Percentiles rank a stretch among this genome's conserved stretches.
Conservation (phyloP, 2,888 invertebrate species). For the Ophion slaviceki region DNA sequence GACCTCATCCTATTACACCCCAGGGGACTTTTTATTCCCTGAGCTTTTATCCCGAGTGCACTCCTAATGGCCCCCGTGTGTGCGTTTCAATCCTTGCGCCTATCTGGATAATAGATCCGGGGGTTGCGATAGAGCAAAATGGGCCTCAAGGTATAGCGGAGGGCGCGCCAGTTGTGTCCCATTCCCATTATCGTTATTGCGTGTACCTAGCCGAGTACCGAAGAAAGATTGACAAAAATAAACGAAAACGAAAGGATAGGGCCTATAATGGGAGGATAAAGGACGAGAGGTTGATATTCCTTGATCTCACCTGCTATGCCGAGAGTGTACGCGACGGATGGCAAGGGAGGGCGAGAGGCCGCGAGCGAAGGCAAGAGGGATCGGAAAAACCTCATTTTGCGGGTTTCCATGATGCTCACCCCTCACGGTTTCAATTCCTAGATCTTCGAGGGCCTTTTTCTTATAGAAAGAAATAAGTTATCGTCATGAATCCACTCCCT, state of each 20-base stretch:
- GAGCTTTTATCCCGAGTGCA: slow-evolving; percentile 3
- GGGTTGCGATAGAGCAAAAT: not conserved
- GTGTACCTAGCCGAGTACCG: too few species aligned
- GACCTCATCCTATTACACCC: slow-evolving; percentile 21
- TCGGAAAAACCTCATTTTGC: not conserved
- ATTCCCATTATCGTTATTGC: not conserved
- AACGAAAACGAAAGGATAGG: too few species aligned
- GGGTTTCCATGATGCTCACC: too few species aligned
- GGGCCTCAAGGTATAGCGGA: not conserved
- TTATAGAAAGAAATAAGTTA: not conserved
- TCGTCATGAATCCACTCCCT: not conserved
- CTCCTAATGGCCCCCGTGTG: not conserved
- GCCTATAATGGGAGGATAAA: too few species aligned
- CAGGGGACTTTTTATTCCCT: slow-evolving; percentile 24
- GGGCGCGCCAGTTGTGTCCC: not conserved
- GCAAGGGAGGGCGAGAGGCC: not conserved
- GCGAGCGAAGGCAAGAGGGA: not conserved
- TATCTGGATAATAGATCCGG: not conserved
- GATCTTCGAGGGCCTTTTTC: too few species aligned
- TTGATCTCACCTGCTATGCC: too few species aligned
- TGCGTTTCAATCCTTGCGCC: not conserved
- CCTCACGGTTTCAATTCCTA: too few species aligned
- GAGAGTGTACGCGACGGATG: not conserved
- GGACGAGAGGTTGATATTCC: too few species aligned
- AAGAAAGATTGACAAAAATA: too few species aligned